Base-by-base conservation (phyloP, 2,113 vertebrate genomes). In the Calyptomena viridis region DNA sequence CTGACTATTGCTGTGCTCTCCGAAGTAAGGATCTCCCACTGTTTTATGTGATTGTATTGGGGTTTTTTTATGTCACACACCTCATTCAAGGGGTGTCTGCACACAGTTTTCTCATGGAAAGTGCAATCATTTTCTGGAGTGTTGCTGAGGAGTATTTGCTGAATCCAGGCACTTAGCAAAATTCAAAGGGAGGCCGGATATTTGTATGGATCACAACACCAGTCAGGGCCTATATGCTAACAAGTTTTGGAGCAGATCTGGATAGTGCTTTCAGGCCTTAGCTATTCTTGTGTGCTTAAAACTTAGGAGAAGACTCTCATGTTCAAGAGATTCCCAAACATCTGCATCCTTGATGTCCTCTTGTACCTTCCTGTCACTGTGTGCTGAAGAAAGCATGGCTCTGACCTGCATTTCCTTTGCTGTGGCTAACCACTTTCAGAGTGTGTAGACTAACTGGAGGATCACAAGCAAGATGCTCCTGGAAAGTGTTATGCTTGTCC, bases 1-100 rank as follows among this genome's bases (percentile, higher is more conserved):
- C 53, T 39, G 71, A 55, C 56, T 73, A 3, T 73, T 73, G 39
- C 53, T 73, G 42, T 7, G 4, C 46, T 94, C 52, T 92, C 87
- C 73, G 72, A 84, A 94, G 40, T 46, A 59, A 93, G 84, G 84
- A 75, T 93, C 81, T 93, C 93, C 92, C 81, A 50, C 92, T 87
- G 93, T 59, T 95, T 96, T 93, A 91, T 94, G 93, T 67, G 90
- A 87, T 50, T 84, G 39, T 71, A 28, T 30, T 63, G 50, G 16
- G 1, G 1, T 27, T 76, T 81, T 80, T 90, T 90, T 11, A 58
- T 88, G 77, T 87, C 82, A 63, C 73, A 60, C 87, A 93, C 95
- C 78, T 96, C 92, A 89, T 94, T 94, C 42, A 59, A 72, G 40
- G 60, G 31, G 27, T 11, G 77, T 81, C 52, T 67, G 91, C 84